Conservation (phyloP, 2,797 vertebrate genomes). For the Oceanodroma leucorhoa region DNA sequence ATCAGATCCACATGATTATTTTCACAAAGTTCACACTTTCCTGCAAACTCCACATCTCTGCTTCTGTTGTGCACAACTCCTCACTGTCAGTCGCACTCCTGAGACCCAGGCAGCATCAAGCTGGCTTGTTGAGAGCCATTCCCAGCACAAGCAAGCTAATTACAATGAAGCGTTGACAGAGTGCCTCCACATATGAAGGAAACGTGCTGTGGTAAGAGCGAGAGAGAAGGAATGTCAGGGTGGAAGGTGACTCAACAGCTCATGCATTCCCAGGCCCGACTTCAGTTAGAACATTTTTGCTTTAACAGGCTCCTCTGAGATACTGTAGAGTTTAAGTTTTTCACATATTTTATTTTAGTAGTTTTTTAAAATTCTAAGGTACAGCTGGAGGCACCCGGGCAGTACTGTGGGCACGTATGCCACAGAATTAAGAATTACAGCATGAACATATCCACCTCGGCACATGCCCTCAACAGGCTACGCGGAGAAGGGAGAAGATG, state of each 20-base stretch:
- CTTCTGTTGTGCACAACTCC: background rate
- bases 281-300: background rate
- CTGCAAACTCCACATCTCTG: background rate
- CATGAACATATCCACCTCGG: background rate
- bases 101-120: background rate
- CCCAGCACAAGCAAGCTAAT: background rate
- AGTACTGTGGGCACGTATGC: background rate
- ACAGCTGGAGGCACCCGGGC: rapidly evolving
- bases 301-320: background rate
- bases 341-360: rapidly evolving
- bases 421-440: background rate
- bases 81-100: background rate
- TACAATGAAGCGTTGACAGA: constrained; percentile 24
- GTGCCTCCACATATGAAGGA: background rate
- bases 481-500: background rate
- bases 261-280: background rate
- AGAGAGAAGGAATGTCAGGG: background rate
- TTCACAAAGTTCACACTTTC: background rate
- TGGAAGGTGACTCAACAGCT: constrained; percentile 4
- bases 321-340: background rate
- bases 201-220: background rate
- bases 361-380: background rate
- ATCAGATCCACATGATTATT: background rate
- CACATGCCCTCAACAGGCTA: rapidly evolving
- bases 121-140: background rate